Conservation (phyloP, 2,888 invertebrate species). For the Torymus texanus region DNA sequence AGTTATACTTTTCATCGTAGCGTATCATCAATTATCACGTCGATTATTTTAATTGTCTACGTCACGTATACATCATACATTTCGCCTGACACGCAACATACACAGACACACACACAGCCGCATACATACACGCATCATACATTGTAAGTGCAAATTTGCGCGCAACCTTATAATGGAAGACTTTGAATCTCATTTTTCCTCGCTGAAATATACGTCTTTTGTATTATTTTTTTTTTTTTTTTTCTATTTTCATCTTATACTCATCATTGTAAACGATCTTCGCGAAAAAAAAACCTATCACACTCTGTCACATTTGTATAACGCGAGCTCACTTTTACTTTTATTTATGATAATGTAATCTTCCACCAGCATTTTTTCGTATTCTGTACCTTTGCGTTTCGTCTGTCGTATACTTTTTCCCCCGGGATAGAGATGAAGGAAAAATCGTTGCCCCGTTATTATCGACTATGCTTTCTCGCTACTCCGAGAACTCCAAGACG, state of each 20-base stretch:
- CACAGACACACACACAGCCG: constrained; percentile 15
- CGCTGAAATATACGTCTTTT: constrained; percentile 46
- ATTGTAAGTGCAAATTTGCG: no score
- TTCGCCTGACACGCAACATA: constrained; percentile 15
- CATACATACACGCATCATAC: not conserved
- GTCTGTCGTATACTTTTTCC: constrained; percentile 58
- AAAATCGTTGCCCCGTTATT: constrained; percentile 57
- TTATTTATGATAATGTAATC: constrained; percentile 42
- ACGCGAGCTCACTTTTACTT: not conserved
- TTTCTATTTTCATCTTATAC: constrained; percentile 23
- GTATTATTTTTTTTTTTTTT: constrained; percentile 33
- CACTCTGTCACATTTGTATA: constrained; percentile 40
- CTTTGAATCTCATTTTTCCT: constrained; percentile 53
- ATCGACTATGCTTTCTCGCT: constrained; percentile 66
- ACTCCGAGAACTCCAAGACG: constrained; percentile 71
- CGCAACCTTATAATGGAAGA: constrained; percentile 1
- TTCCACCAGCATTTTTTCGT: constrained; percentile 42
- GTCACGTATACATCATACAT: constrained; percentile 11
- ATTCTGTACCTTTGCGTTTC: constrained; percentile 45
- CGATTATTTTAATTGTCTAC: constrained; percentile 10
- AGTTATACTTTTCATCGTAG: constrained; percentile 41
- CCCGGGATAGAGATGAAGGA: constrained; percentile 55
- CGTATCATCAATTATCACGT: constrained; percentile 13
- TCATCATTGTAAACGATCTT: constrained; percentile 48
- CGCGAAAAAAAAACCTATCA: constrained; percentile 48